These are phyloP conservation scores for Hermetia illucens DNA, from an alignment of 1,140 invertebrate genomes.

Conservation along the genomic window DNA sequence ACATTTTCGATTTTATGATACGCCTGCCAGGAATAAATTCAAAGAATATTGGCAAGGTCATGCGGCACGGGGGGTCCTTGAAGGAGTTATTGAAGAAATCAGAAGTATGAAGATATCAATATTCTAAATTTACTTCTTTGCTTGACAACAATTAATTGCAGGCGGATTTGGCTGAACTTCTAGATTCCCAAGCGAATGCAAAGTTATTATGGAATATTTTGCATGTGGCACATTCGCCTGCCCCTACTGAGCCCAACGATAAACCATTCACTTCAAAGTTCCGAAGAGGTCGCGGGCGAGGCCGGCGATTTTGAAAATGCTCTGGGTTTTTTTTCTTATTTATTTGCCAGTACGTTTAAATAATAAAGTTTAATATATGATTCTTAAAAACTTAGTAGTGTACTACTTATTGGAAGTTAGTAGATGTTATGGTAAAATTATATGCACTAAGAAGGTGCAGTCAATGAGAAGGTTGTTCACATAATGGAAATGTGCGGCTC, in stretches of 20 bases:
- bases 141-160: too few relatives aligned
- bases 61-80: conserved; percentile 67
- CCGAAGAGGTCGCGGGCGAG: neutral
- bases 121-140: neutral
- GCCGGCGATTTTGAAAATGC: too few relatives aligned
- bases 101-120: conserved; percentile 8
- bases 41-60: conserved; percentile 65
- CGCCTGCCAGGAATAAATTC: conserved; percentile 83
- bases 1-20: conserved; percentile 72
- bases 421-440: too few relatives aligned
- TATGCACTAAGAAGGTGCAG: too few relatives aligned
- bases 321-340: too few relatives aligned
- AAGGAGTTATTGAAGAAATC: conserved; percentile 44
- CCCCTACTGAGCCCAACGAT: conserved; percentile 25
- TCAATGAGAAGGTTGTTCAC: too few relatives aligned
- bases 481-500: too few relatives aligned
- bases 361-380: too few relatives aligned
- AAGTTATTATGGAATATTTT: conserved; percentile 44
- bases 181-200: conserved; percentile 50
- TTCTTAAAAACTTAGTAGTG: too few relatives aligned
- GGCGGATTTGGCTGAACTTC: conserved; percentile 46
- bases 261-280: conserved; percentile 7
- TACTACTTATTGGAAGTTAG: too few relatives aligned
- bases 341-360: too few relatives aligned
- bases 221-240: conserved; percentile 39